phyloP scores from a whole-genome alignment of 2,113 vertebrate species.

The Xiphias gladius region DNA sequence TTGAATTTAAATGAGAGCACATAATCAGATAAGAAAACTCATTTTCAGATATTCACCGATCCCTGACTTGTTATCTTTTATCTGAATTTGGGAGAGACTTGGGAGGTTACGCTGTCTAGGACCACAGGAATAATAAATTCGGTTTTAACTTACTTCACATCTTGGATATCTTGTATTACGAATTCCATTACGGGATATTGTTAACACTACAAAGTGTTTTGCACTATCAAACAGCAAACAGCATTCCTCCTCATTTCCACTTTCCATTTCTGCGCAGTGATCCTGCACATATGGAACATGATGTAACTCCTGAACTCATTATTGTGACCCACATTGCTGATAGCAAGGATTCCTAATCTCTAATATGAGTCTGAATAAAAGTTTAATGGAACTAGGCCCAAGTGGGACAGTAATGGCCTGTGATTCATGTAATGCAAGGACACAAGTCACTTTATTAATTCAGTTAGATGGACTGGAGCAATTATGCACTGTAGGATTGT shows the following conservation, averaged over 20 bases:
- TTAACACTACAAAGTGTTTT: neutral
- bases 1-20: slow-evolving; percentile 19
- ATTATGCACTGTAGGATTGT: neutral
- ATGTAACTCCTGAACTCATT: slow-evolving; percentile 68
- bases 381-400: slow-evolving; percentile 50
- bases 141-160: neutral
- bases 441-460: neutral
- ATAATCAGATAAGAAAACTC: slow-evolving; percentile 43
- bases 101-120: neutral
- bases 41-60: slow-evolving; percentile 45
- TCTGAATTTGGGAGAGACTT: slow-evolving; percentile 23
- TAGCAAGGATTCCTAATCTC: slow-evolving; percentile 68
- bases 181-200: neutral
- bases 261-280: slow-evolving; percentile 16
- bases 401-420: neutral
- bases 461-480: neutral
- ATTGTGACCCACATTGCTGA: slow-evolving; percentile 70
- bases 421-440: neutral
- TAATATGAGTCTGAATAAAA: slow-evolving; percentile 53
- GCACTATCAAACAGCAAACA: neutral
- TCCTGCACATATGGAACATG: slow-evolving; percentile 66
- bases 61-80: neutral
- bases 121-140: slow-evolving; percentile 13
- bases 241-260: neutral
- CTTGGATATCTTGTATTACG: neutral